phyloP scores from a whole-genome alignment of 2,797 vertebrate species.

The Cyprinella venusta region DNA sequence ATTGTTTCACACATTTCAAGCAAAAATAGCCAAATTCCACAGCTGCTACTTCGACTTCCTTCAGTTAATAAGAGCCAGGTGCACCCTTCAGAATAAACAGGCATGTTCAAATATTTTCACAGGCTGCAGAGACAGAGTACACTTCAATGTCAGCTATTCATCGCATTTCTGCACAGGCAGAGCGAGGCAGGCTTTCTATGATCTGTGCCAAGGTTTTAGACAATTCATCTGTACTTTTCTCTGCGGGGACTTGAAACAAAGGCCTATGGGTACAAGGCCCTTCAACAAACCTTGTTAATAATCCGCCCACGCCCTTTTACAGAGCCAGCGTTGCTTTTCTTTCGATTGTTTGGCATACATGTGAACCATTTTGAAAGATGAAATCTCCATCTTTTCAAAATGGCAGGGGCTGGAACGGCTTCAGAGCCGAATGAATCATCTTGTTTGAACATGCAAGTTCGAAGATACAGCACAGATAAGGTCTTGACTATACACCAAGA shows the following conservation, averaged over 20 bases:
- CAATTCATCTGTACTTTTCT: slow-evolving; percentile 53
- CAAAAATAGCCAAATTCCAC: slow-evolving; percentile 59
- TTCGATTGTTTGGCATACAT: slow-evolving; percentile 34
- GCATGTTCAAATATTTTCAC: slow-evolving; percentile 63
- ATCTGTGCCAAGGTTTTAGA: slow-evolving; percentile 59
- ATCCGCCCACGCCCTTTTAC: slow-evolving; percentile 50
- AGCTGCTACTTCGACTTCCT: slow-evolving; percentile 56
- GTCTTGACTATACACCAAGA: slow-evolving; percentile 1
- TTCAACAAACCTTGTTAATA: slow-evolving; percentile 60
- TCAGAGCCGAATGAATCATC: slow-evolving; percentile 22
- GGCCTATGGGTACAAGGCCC: slow-evolving; percentile 52
- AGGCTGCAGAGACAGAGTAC: slow-evolving; percentile 55
- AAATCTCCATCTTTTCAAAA: slow-evolving; percentile 50
- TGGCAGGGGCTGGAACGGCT: slow-evolving; percentile 46
- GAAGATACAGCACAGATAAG: slow-evolving; percentile 22
- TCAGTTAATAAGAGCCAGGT: slow-evolving; percentile 62
- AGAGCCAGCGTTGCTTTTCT: slow-evolving; percentile 25
- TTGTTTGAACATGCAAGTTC: slow-evolving; percentile 33
- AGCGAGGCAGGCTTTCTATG: slow-evolving; percentile 47
- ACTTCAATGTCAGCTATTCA: slow-evolving; percentile 64
- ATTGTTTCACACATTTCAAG: slow-evolving; percentile 41
- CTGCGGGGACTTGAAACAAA: slow-evolving; percentile 58
- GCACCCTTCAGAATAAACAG: slow-evolving; percentile 64
- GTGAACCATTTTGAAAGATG: slow-evolving; percentile 47
- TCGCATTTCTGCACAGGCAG: slow-evolving; percentile 51